A percentile compares a stretch with the other conserved stretches of the same genome.
These are phyloP conservation scores for Phalloptychus januarius DNA, from an alignment of 2,797 vertebrate species.

Conservation along the genomic window DNA sequence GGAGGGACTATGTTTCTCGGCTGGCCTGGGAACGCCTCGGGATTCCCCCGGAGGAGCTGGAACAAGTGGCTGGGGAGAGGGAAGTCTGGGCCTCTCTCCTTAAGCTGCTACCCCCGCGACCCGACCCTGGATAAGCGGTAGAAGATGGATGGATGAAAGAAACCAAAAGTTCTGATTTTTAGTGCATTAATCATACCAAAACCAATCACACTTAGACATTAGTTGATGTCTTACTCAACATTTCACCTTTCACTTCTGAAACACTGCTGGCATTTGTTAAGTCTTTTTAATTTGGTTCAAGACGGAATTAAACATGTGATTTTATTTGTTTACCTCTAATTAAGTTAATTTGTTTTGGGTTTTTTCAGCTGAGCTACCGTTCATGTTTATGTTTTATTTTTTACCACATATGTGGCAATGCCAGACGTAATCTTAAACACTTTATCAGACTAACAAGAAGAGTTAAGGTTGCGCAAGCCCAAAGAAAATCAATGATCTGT, in stretches of 20 bases:
- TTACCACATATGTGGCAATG: constrained; percentile 9
- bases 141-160: no score
- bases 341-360: not conserved
- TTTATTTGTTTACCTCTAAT: not conserved
- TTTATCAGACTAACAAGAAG: constrained; percentile 34
- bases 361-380: not conserved
- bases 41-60: no score
- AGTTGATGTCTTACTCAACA: not conserved
- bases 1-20: no score
- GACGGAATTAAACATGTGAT: not conserved
- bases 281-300: not conserved
- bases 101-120: no score
- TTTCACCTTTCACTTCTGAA: not conserved
- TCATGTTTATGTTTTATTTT: constrained; percentile 14
- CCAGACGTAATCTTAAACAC: constrained; percentile 39
- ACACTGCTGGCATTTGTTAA: not conserved
- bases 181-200: not conserved
- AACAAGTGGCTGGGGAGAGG: no score
- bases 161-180: not conserved
- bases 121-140: no score
- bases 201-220: not conserved
- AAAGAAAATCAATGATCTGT: constrained; percentile 59
- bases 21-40: no score
- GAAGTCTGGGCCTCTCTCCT: no score
- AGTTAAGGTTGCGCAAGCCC: constrained; percentile 21